Evolutionary conservation across 1,140 invertebrate genomes (phyloP), one percentile per base, ranked within the genome.

Genomic region (Cherax destructor): DNA sequence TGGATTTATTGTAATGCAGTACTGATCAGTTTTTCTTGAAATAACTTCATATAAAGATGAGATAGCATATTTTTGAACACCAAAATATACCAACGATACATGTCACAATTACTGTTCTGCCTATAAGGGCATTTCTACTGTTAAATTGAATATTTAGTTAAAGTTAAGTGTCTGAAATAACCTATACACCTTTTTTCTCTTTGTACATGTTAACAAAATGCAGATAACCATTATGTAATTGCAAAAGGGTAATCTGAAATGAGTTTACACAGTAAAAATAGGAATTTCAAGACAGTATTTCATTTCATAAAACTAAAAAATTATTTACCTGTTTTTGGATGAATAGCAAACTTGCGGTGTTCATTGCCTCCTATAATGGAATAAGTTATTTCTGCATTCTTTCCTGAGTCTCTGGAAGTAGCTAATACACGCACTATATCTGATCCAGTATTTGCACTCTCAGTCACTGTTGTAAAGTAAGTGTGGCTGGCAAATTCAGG

Each of bases 351-450:
- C 94, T 98, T 97, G 84, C 97, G 96, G 92, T 98, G 97, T 93
- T 98, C 97, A 93, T 98, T 98, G 41, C 97, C 98, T 69, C 97
- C 97, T 41, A 98, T 96, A 76, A 99, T 97, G 50, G 97, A 97
- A 94, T 99, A 99, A 52, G 96, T 96, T 50, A 99, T 97, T 94
- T 98, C 97, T 0, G 98, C 98, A 95, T 99, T 99, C 18, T 98
- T 96, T 18, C 98, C 98, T 47, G 97, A 96, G 94, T 99, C 99
- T 93, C 97, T 96, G n/a, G 98, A 99, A 0, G 97, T 97, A 1
- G 99, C 99, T 79, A 97, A 95, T 1, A 99, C 97, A 93, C 96
- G 95, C 6, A 97, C 96, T 9, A 99, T 96, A 94, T 97, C 96
- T 18, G 97, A 96, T 90, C 97, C 97, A 78, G 97, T 95, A 18